Percentiles rank a stretch among this genome's conserved stretches.
phyloP scores from a whole-genome alignment of 92 coral and sea anemone genomes.

The Scolanthus callimorphus region DNA sequence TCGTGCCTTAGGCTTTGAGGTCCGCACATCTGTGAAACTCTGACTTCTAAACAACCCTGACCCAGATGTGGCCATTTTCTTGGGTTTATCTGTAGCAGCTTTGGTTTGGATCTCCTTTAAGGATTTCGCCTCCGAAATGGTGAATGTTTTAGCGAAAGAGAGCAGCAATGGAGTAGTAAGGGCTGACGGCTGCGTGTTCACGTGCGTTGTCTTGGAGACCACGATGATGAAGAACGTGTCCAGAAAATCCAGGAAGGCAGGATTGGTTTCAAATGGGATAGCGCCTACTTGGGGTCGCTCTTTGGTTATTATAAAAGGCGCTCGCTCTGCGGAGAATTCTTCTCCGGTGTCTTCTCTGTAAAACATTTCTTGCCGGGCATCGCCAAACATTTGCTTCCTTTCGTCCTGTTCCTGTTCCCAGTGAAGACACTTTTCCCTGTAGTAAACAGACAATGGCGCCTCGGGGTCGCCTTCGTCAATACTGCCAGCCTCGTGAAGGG shows the following conservation, averaged over 20 bases:
- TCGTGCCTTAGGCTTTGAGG: conserved; percentile 31
- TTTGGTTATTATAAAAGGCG: conserved; percentile 6
- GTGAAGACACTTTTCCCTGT: conserved; percentile 75
- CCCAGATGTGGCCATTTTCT: conserved; percentile 18
- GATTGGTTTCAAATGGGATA: conserved; percentile 39
- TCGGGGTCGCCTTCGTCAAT: conserved; percentile 30
- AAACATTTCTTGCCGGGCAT: conserved; percentile 47
- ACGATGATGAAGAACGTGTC: conserved; percentile 91
- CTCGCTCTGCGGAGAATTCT: neutral
- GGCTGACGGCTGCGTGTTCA: conserved; percentile 40
- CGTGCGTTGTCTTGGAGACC: conserved; percentile 58
- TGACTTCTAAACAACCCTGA: conserved; percentile 68
- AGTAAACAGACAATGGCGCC: conserved; percentile 74
- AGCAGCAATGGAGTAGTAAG: conserved; percentile 56
- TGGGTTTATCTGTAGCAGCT: conserved; percentile 20
- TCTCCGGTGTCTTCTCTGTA: conserved; percentile 4
- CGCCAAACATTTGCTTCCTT: conserved; percentile 44
- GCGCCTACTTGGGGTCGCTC: conserved; percentile 42
- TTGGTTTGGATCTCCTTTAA: conserved; percentile 37
- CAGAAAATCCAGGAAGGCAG: conserved; percentile 69
- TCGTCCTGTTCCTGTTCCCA: conserved; percentile 61
- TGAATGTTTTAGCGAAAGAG: conserved; percentile 47
- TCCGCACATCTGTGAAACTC: conserved; percentile 84
- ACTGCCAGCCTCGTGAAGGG: conserved; percentile 36
- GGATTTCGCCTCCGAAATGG: conserved; percentile 51